A percentile compares a stretch with the other conserved stretches of the same genome.
phyloP scores from a whole-genome alignment of 2,797 vertebrate species.

The Urosaurus nigricauda region DNA sequence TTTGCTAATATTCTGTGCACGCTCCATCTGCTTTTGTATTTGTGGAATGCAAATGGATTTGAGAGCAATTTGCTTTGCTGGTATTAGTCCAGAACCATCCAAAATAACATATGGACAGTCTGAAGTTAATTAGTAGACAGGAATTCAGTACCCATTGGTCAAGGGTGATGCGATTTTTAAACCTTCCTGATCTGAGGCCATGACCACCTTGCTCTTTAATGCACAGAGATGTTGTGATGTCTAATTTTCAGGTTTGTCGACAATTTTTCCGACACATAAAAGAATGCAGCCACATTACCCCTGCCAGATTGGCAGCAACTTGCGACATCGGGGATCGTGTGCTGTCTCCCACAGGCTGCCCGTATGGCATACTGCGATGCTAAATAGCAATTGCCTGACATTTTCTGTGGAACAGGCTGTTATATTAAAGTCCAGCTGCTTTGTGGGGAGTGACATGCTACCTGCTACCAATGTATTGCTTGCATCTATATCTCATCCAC shows the following conservation, averaged over 20 bases:
- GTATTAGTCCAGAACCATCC: slow-evolving; percentile 63
- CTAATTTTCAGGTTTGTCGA: neutral
- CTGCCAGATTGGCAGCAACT: neutral
- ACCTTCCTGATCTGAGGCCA: neutral
- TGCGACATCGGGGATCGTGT: neutral
- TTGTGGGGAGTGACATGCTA: neutral
- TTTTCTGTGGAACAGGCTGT: slow-evolving; percentile 18
- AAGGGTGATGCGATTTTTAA: slow-evolving; percentile 15
- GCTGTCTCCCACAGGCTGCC: neutral
- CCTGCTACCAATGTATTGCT: neutral
- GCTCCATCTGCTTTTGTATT: slow-evolving; percentile 71
- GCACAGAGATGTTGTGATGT: neutral
- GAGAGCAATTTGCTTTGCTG: slow-evolving; percentile 62
- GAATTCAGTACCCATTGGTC: neutral
- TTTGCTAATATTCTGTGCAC: slow-evolving; percentile 56
- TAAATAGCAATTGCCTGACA: slow-evolving; percentile 9
- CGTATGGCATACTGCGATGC: neutral
- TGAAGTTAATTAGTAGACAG: slow-evolving; percentile 53
- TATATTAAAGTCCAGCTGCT: neutral
- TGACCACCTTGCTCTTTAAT: neutral
- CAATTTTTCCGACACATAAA: neutral
- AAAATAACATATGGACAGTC: slow-evolving; percentile 61
- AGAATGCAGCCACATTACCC: neutral
- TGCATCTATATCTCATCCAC: neutral
- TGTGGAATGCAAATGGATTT: slow-evolving; percentile 60